Percentiles rank a stretch among this genome's conserved stretches.
phyloP scores from a whole-genome alignment of 2,113 vertebrate species.

The Empidonax alnorum region DNA sequence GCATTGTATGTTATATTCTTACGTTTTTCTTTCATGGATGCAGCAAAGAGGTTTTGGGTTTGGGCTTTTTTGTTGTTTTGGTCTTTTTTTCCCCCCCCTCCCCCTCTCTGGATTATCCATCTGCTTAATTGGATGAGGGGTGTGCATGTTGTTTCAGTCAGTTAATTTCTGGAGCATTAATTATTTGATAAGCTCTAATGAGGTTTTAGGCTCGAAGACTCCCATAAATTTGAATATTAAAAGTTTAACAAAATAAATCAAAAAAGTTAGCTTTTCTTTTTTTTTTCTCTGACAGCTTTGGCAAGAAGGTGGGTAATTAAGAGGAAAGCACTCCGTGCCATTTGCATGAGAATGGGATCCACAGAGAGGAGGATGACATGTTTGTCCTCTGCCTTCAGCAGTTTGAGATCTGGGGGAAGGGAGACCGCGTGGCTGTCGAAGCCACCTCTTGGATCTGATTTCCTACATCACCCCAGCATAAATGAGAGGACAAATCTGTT shows the following conservation, averaged over 20 bases:
- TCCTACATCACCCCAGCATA: neutral
- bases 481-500: conserved; percentile 1
- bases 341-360: conserved; percentile 45
- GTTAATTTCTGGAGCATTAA: conserved; percentile 56
- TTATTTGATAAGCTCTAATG: conserved; percentile 56
- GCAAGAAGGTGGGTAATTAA: conserved; percentile 26
- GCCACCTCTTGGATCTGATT: conserved; percentile 10
- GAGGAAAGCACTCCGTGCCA: conserved; percentile 7
- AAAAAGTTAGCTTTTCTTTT: conserved; percentile 13
- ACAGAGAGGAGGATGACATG: conserved; percentile 36
- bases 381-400: conserved; percentile 48
- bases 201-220: conserved; percentile 43
- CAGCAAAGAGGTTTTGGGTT: neutral
- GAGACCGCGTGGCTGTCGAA: neutral
- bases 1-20: neutral
- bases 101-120: conserved; percentile 14
- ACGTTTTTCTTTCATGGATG: neutral
- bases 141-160: conserved; percentile 23
- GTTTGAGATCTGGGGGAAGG: neutral
- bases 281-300: conserved; percentile 27
- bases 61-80: neutral
- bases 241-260: conserved; percentile 53
- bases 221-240: conserved; percentile 51
- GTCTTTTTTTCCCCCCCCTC: neutral
- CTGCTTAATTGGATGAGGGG: conserved; percentile 42